Percentiles rank a stretch among this genome's conserved stretches.
phyloP scores from a whole-genome alignment of 2,113 vertebrate genomes.

The Tetrao urogallus region DNA sequence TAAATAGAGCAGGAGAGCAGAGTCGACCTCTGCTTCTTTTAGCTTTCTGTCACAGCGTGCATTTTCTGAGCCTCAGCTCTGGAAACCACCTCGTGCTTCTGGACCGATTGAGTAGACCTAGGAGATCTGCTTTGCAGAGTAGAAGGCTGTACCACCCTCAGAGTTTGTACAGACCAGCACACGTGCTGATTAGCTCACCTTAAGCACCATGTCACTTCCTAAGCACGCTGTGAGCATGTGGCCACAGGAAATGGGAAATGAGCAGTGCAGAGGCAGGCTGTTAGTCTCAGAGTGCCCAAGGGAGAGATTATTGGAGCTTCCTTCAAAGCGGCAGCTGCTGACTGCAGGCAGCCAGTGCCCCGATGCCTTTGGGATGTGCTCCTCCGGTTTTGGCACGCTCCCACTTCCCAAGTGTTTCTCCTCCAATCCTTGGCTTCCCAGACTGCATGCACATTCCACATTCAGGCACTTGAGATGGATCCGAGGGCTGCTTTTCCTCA shows the following conservation, averaged over 20 bases:
- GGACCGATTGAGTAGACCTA: neutral
- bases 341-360: neutral
- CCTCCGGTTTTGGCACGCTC: neutral
- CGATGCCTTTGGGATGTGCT: neutral
- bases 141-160: neutral
- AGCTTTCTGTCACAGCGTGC: neutral
- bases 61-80: neutral
- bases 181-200: neutral
- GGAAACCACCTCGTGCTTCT: rapidly evolving
- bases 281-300: neutral
- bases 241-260: neutral
- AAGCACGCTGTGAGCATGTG: neutral
- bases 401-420: neutral
- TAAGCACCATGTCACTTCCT: neutral
- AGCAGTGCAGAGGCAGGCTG: neutral
- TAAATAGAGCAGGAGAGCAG: neutral
- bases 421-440: neutral
- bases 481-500: neutral
- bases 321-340: neutral
- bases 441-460: neutral
- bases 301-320: neutral
- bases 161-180: neutral
- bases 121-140: neutral
- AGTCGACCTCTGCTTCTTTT: neutral
- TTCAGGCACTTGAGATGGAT: neutral